Evolutionary conservation across 2,113 vertebrate genomes (phyloP), one percentile per base, ranked within the genome.

Genomic region (Gymnobelideus leadbeateri): DNA sequence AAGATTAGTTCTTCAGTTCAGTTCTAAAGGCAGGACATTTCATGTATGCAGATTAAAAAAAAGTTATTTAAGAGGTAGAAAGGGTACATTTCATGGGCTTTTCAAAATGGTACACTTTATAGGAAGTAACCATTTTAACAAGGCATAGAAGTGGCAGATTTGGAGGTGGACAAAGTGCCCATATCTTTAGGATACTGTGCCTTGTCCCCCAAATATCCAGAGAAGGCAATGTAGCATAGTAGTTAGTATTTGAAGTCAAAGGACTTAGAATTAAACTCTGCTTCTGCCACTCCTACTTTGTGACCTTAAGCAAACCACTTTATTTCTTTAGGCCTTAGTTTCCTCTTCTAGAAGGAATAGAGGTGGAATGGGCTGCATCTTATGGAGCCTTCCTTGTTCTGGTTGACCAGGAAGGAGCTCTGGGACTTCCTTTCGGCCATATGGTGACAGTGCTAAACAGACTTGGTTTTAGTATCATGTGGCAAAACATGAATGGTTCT

Each of bases 1-100:
- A 94, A 94, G 51, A 91, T 31, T 92, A 16, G 5, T 52, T 97
- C 91, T 94, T 97, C 91, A 55, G 92, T 94, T 84, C 55, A 92
- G 46, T 95, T 43, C 24, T 31, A 91, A 91, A 95, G 46, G 91
- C 51, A 92, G 28, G 3, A 19, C 16, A 94, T 94, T 94, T 94
- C 43, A 92, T 89, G 52, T 90, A 37, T 95, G 55, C 10, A 92
- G 11, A 61, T 31, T 54, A 51, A 6, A 1, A 52, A 52, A 37
- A 95, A 94, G 93, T 94, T 89, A 31, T 61, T 31, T 61, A 61
- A 94, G 4, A 95, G 54, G 26, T 43, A 96, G 50, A 96, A 91
- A 91, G 46, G 77, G 14, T 28, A 92, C 91, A 55, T 91, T 68
- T 96, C 50, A n/a, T 28, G 51, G 26, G 16, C 91, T 53, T 28